Percentiles rank a stretch among this genome's conserved stretches.
These are phyloP conservation scores for Aromia moschata DNA, from an alignment of 2,888 invertebrate genomes.

Conservation along the genomic window DNA sequence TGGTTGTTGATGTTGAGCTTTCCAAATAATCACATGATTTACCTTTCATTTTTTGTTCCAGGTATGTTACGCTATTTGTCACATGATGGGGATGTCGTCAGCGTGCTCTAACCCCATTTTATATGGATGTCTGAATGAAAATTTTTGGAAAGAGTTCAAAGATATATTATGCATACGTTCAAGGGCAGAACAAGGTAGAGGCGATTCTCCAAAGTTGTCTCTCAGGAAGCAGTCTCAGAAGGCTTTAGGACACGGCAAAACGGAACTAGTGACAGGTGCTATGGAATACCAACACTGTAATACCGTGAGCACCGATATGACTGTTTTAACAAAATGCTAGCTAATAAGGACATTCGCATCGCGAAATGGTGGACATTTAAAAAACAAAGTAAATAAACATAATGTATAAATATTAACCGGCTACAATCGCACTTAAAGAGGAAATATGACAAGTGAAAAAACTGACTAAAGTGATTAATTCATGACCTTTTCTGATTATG, in stretches of 20 bases:
- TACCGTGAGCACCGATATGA: slow-evolving; percentile 64
- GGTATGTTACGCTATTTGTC: slow-evolving; percentile 59
- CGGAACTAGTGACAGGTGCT: slow-evolving; percentile 52
- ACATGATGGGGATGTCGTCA: slow-evolving; percentile 78
- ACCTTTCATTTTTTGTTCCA: slow-evolving; percentile 40
- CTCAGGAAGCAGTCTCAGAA: slow-evolving; percentile 54
- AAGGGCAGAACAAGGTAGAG: slow-evolving; percentile 43
- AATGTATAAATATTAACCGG: slow-evolving; percentile 11
- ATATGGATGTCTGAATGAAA: slow-evolving; percentile 94
- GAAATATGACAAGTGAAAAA: too few species aligned
- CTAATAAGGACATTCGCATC: slow-evolving; percentile 50
- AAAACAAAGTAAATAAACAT: slow-evolving; percentile 12
- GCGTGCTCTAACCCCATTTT: slow-evolving; percentile 91
- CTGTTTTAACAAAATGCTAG: slow-evolving; percentile 63
- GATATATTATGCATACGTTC: slow-evolving; percentile 74
- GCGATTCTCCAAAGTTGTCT: slow-evolving; percentile 65
- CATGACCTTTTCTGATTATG: too few species aligned
- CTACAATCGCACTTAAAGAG: too few species aligned
- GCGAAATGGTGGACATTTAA: slow-evolving; percentile 35
- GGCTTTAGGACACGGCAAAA: slow-evolving; percentile 43
- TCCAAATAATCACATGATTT: too few species aligned
- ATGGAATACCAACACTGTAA: slow-evolving; percentile 64
- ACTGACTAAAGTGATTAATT: too few species aligned
- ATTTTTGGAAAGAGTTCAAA: slow-evolving; percentile 89
- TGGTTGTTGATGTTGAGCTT: too few species aligned